Base-by-base conservation (phyloP, 2,797 vertebrate genomes). In the Apodemus agrarius region DNA sequence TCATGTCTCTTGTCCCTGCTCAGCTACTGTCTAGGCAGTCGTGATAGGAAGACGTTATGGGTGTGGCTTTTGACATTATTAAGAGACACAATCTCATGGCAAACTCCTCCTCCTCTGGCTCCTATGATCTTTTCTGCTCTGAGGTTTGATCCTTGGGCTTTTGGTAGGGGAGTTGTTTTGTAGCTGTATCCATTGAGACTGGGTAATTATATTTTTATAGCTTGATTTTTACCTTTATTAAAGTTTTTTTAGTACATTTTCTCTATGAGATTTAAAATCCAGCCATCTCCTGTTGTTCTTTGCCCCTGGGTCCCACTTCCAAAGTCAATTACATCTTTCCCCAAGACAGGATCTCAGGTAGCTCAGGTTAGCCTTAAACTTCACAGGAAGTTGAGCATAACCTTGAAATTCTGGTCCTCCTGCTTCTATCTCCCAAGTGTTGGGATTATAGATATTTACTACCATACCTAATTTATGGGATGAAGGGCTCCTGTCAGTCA, bases 201-300 rank as follows among this genome's bases (percentile, higher is more conserved):
- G 49, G 43, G 31, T 59, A 16, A 59, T 81, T 80, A 74, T 37
- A 57, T 63, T 79, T 93, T 93, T 89, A 49, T n/a, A 65, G n/a
- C 88, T 88, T 91, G 46, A 95, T 63, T 61, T 80, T 85, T 76
- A 67, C 74, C 90, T 88, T 89, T 57, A 37, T 81, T 79, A 29
- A 94, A 78, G 52, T 59, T 26, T n/a, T 78, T 46, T 46, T n/a
- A 6, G 3, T 75, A 69, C 3, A 46, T 9, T 86, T 61, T 7
- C 63, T 91, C 87, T 82, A 49, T 31, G 81, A 90, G 80, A 69
- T 40, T 96, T 57, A 43, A 86, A 86, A 90, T 65, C n/a, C 19
- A 85, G 72, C 6, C 0, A 12, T 63, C 34, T 72, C 83, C 40
- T 52, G 0, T 65, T 89, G 79, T 31, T 31, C 37, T 67, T 52